Evolutionary conservation across 2,888 invertebrate species (phyloP).

Genomic region (Saturnia pavonia): DNA sequence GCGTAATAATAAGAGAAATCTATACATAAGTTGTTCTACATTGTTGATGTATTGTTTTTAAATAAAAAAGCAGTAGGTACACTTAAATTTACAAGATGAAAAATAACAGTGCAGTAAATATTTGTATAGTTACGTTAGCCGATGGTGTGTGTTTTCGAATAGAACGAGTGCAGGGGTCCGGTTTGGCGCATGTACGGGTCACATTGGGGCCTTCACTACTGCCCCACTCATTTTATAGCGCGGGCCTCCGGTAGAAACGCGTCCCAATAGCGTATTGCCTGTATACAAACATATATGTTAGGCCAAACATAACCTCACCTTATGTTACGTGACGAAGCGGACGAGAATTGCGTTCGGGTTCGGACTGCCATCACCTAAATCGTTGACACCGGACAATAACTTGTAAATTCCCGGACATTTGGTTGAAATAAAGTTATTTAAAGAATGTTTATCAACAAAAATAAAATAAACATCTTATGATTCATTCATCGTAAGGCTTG

Average conservation of each 20-base stretch:
- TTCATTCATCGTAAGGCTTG: too few species aligned
- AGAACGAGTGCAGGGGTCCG: slow-evolving; percentile 21
- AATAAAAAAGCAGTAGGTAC: background rate
- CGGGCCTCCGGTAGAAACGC: slow-evolving; percentile 97
- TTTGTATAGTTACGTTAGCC: background rate
- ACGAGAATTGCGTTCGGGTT: too few species aligned
- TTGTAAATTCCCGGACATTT: too few species aligned
- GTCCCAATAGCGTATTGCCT: slow-evolving; percentile 97
- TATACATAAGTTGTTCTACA: background rate
- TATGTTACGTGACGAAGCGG: too few species aligned
- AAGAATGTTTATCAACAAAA: too few species aligned
- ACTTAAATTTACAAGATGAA: background rate
- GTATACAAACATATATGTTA: too few species aligned
- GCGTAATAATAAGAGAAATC: slow-evolving; percentile 8
- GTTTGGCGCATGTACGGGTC: slow-evolving; percentile 23
- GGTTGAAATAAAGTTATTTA: too few species aligned
- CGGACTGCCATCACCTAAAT: too few species aligned
- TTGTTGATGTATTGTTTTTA: background rate
- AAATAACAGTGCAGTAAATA: background rate
- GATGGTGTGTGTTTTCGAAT: background rate
- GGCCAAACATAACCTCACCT: too few species aligned
- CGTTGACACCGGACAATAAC: too few species aligned
- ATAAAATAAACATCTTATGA: too few species aligned
- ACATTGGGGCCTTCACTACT: slow-evolving; percentile 28
- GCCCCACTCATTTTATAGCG: slow-evolving; percentile 89